Base-by-base conservation (phyloP, 2,888 invertebrate species). In the Macropis europaea region DNA sequence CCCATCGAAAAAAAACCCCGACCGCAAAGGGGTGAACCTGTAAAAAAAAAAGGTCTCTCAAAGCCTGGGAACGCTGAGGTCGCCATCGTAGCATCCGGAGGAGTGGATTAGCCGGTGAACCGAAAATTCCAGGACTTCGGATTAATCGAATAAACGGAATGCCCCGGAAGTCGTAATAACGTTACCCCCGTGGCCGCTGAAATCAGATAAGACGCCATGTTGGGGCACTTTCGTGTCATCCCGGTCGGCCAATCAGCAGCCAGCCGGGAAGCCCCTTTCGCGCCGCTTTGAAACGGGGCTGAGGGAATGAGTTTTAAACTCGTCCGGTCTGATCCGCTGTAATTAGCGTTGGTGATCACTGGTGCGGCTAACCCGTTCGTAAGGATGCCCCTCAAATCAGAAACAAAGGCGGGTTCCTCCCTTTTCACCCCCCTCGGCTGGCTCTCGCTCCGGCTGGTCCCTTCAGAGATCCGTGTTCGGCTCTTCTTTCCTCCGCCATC, bases 201-300 rank as follows among this genome's bases (percentile, higher is more conserved):
- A 87, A 88, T 87, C 86, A 86, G 88, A 88, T 88, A 87, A 87
- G 89, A 85, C 89, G 89, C 89, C 89, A 89, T 89, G 87, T 88
- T 89, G 86, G 83, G 83, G 87, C 88, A 88, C 88, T 87, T 87
- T 86, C 83, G 84, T 89, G 89, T 88, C 89, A 88, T 88, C 86
- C 82, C 80, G 78, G 73, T 72, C 83, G 83, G 82, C 88, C 87
- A 88, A 88, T 88, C 85, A 82, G 85, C 82, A 76, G 66, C 81
- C 74, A 80, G 83, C 82, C 81, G 86, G 83, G 88, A 87, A 88
- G 87, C 87, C 88, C 85, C 86, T 86, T 85, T 86, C 76, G 85
- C 84, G 77, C 76, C 82, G 83, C 83, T 86, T n/a, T 82, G 84
- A 85, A 86, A 83, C 62, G 52, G 73, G 69, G 75, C n/a, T n/a